Evolutionary conservation across 2,113 vertebrate genomes (phyloP).

Genomic region (Tichodroma muraria): DNA sequence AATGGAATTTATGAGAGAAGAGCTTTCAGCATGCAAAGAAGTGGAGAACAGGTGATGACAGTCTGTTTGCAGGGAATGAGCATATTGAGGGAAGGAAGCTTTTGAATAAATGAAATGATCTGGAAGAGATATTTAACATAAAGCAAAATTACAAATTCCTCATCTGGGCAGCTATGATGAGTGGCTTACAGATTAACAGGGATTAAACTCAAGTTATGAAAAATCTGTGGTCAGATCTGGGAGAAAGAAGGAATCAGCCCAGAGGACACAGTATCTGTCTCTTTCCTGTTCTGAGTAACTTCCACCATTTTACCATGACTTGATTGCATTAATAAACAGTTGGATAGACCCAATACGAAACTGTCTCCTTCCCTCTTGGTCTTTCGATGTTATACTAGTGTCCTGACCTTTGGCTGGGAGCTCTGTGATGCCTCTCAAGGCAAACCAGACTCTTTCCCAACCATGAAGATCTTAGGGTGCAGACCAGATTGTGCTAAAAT

Average conservation of each 20-base stretch:
- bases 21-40: constrained; percentile 24
- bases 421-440: background rate
- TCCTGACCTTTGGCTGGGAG: background rate
- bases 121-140: background rate
- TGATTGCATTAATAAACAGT: background rate
- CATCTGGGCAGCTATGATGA: background rate
- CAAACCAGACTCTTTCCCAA: background rate
- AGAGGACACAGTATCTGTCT: background rate
- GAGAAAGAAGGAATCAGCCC: background rate
- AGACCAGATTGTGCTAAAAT: background rate
- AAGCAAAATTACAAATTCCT: background rate
- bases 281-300: background rate
- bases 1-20: constrained; percentile 39
- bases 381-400: background rate
- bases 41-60: background rate
- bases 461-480: background rate
- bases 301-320: background rate
- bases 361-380: background rate
- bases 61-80: background rate
- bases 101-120: background rate
- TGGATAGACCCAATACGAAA: background rate
- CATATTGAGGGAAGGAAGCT: background rate
- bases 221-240: background rate
- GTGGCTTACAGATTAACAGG: background rate
- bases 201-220: background rate